Evolutionary conservation across 2,888 invertebrate genomes (phyloP).

Genomic region (Drosophila percnosoma): DNA sequence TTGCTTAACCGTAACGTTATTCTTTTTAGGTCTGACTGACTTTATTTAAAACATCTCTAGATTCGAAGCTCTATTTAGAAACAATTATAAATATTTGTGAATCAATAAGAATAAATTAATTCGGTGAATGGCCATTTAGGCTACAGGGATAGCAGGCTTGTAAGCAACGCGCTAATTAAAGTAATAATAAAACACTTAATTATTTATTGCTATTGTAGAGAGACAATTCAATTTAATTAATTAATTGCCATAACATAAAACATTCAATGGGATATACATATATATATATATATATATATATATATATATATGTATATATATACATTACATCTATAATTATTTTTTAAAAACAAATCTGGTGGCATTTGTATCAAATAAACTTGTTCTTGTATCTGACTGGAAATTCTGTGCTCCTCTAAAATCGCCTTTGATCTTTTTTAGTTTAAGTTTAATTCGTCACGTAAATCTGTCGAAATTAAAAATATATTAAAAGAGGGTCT

Average conservation of each 20-base stretch:
- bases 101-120: conserved; percentile 30
- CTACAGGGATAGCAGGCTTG: conserved; percentile 19
- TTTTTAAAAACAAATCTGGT: background rate
- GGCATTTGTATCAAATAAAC: background rate
- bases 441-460: background rate
- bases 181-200: conserved; percentile 9
- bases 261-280: background rate
- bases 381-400: background rate
- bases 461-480: background rate
- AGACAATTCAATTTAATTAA: conserved; percentile 21
- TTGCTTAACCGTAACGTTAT: conserved; percentile 31
- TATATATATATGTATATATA: too few relatives aligned
- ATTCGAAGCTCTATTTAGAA: background rate
- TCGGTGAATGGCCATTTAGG: conserved; percentile 26
- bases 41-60: background rate
- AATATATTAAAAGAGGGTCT: background rate
- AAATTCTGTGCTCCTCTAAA: background rate
- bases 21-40: background rate
- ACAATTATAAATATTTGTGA: background rate
- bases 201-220: conserved; percentile 14
- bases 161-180: conserved; percentile 26
- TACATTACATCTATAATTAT: background rate
- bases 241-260: conserved; percentile 4
- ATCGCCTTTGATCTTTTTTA: background rate
- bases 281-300: too few relatives aligned